Evolutionary conservation across 2,113 vertebrate genomes (phyloP).

Genomic region (Mobula birostris): DNA sequence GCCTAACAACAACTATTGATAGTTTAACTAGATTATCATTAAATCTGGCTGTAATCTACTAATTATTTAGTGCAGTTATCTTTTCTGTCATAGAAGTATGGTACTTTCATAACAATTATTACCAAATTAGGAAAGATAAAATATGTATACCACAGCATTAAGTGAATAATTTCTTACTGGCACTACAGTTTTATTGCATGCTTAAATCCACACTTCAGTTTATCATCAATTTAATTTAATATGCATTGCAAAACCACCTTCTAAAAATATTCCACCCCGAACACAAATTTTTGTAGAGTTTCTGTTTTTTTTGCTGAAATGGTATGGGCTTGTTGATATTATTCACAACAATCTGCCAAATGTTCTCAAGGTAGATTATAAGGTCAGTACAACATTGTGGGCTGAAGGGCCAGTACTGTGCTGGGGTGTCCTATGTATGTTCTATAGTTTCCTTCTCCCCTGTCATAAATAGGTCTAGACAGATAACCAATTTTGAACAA

Average conservation of each 20-base stretch:
- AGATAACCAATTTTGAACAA: background rate
- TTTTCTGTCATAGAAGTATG: background rate
- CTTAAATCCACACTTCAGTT: background rate
- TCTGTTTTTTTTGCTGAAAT: background rate
- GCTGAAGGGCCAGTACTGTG: no score
- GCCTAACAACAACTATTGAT: slow-evolving; percentile 33
- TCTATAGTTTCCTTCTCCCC: background rate
- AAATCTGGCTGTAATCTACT: slow-evolving; percentile 9
- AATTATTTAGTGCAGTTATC: slow-evolving; percentile 26
- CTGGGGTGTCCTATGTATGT: no score
- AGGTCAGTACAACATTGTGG: no score
- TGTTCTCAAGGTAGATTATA: background rate
- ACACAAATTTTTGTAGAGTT: background rate
- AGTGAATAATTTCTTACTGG: background rate
- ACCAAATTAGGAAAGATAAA: slow-evolving; percentile 18
- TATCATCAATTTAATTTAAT: background rate
- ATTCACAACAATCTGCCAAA: background rate
- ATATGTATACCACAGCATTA: slow-evolving; percentile 19
- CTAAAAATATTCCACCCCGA: background rate
- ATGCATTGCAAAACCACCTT: slow-evolving; percentile 15
- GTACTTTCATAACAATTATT: background rate
- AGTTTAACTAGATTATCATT: slow-evolving; percentile 31
- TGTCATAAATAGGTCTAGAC: background rate
- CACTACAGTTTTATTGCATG: background rate
- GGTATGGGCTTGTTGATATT: background rate